Evolutionary conservation across 2,797 vertebrate genomes (phyloP).

Genomic region (Takifugu rubripes): DNA sequence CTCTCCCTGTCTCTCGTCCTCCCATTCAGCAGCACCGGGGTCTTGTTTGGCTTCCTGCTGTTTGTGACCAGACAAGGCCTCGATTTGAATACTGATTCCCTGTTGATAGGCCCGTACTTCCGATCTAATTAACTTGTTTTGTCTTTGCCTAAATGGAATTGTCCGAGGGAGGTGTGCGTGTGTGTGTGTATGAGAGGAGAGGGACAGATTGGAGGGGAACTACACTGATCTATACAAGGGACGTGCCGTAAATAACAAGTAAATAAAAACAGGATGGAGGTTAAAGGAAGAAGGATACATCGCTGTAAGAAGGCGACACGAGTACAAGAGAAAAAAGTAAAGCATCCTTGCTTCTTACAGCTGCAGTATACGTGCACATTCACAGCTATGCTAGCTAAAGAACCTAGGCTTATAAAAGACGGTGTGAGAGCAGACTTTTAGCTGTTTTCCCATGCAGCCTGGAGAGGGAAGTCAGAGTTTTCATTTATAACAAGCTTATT

Average conservation of each 20-base stretch:
- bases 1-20: conserved; percentile 44
- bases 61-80: conserved; percentile 74
- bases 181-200: conserved; percentile 29
- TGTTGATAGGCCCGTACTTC: conserved; percentile 75
- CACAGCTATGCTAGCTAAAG: no score
- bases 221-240: conserved; percentile 51
- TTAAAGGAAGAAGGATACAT: conserved; percentile 41
- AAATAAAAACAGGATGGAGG: conserved; percentile 67
- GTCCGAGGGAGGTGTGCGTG: conserved; percentile 55
- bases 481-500: conserved; percentile 10
- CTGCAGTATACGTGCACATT: no score
- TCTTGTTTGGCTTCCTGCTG: conserved; percentile 77
- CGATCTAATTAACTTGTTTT: conserved; percentile 82
- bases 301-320: neutral
- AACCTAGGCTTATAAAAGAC: no score
- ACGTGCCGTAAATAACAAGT: conserved; percentile 68
- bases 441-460: conserved; percentile 10
- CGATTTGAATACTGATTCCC: conserved; percentile 76
- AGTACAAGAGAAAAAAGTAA: neutral
- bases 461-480: conserved; percentile 6
- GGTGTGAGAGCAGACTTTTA: conserved; percentile 12
- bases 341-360: no score
- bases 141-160: conserved; percentile 73
- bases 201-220: conserved; percentile 36
- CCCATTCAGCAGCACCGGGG: conserved; percentile 54